Evolutionary conservation across 1,140 invertebrate species (phyloP).

Genomic region (Pemphigus obesinymphae): DNA sequence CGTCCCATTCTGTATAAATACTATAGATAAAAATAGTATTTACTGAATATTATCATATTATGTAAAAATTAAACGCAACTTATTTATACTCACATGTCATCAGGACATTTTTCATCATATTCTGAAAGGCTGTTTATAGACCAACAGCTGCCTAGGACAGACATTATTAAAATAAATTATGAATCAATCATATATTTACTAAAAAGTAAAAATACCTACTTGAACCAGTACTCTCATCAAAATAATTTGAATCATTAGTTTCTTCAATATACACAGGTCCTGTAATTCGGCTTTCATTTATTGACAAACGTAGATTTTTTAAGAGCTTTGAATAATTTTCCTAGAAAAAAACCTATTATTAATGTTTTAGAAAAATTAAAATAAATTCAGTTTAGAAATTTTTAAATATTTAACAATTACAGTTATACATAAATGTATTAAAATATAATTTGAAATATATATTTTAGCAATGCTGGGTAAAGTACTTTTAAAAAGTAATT

Average conservation of each 20-base stretch:
- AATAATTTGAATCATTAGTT: neutral
- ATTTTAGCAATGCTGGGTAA: too few relatives aligned
- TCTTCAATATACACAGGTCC: neutral
- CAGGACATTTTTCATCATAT: neutral
- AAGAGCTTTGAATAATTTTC: neutral
- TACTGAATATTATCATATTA: too few relatives aligned
- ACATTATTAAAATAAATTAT: neutral
- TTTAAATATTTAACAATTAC: too few relatives aligned
- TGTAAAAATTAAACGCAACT: too few relatives aligned
- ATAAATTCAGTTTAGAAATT: too few relatives aligned
- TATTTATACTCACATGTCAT: neutral
- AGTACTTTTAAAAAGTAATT: too few relatives aligned
- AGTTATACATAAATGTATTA: too few relatives aligned
- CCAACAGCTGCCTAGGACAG: neutral
- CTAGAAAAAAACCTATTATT: neutral
- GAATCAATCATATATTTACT: neutral
- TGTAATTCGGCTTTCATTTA: neutral
- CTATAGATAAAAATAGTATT: too few relatives aligned
- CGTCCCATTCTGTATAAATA: too few relatives aligned
- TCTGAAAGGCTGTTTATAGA: neutral
- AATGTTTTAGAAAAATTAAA: neutral
- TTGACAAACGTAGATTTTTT: constrained; percentile 2
- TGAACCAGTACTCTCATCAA: neutral
- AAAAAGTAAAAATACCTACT: neutral
- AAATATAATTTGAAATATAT: too few relatives aligned